Percentiles rank a stretch among this genome's conserved stretches.
Conservation (phyloP, 2,888 invertebrate species). For the Cepaea hortensis region DNA sequence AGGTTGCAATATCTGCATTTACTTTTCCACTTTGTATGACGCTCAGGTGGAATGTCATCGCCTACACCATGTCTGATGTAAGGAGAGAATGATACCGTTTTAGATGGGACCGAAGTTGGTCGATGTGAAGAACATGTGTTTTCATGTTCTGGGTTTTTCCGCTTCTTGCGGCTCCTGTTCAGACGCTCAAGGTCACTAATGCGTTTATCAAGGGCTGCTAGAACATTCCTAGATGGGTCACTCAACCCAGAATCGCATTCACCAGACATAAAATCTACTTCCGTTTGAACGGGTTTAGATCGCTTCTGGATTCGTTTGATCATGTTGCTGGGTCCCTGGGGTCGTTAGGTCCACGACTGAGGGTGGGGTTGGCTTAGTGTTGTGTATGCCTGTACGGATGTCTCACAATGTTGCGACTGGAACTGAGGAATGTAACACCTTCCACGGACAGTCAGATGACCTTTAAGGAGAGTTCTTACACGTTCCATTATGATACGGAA, state of each 20-base stretch:
- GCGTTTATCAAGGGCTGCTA: slow-evolving; percentile 20
- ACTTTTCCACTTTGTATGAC: not conserved
- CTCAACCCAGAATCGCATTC: not conserved
- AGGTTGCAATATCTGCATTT: not conserved
- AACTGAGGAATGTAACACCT: not conserved
- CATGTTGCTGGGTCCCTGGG: not conserved
- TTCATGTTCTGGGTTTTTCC: not conserved
- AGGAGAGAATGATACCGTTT: not conserved
- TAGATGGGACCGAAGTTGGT: slow-evolving; percentile 10
- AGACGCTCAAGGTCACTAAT: slow-evolving; percentile 14
- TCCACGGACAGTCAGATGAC: not conserved
- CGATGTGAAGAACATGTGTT: not conserved
- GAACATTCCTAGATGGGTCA: not conserved
- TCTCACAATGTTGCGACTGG: not conserved
- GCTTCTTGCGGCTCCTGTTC: slow-evolving; percentile 13
- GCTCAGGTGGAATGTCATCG: not conserved
- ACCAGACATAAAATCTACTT: not conserved
- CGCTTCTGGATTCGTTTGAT: not conserved
- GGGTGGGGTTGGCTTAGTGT: not conserved
- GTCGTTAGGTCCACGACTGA: not conserved
- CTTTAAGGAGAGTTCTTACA: not conserved
- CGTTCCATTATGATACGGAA: not conserved
- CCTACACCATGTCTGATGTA: not conserved
- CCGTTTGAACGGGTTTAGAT: not conserved
- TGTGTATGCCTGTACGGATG: not conserved